Evolutionary conservation across 2,113 vertebrate genomes (phyloP).

Genomic region (Eubucco bourcierii): DNA sequence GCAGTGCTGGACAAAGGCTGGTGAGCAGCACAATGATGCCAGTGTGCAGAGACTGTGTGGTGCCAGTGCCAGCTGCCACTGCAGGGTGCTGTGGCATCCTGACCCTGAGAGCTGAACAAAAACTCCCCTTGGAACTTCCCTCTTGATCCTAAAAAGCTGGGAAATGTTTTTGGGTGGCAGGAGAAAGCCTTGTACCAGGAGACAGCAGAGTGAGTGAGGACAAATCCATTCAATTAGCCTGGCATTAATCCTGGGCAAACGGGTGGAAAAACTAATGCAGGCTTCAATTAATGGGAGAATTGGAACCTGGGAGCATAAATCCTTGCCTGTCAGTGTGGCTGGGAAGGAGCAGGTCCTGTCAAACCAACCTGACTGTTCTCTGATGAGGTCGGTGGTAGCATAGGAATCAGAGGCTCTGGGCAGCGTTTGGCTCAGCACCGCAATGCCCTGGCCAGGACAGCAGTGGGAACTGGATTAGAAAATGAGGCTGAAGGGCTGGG

Average conservation of each 20-base stretch:
- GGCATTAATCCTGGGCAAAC: constrained; percentile 47
- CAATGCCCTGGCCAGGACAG: background rate
- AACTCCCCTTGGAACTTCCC: background rate
- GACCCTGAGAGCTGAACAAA: background rate
- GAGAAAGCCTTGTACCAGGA: fast-evolving
- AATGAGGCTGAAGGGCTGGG: background rate
- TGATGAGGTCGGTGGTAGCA: background rate
- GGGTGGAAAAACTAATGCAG: constrained; percentile 20
- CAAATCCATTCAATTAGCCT: constrained; percentile 35
- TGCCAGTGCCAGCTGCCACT: background rate
- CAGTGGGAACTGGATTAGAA: background rate
- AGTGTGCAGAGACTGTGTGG: fast-evolving
- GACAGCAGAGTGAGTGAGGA: background rate
- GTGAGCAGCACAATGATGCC: background rate
- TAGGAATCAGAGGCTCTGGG: background rate
- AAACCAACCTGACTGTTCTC: background rate
- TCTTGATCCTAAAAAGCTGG: background rate
- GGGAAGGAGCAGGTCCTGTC: constrained; percentile 12
- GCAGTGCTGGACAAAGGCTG: background rate
- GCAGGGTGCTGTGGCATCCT: background rate
- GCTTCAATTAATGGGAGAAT: constrained; percentile 46
- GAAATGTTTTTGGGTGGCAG: background rate
- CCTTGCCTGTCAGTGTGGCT: background rate
- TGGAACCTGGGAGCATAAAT: constrained; percentile 27
- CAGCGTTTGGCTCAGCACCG: fast-evolving